These are phyloP conservation scores for Microctenopoma stevenorrisi DNA, from an alignment of 2,797 vertebrate genomes.

Conservation along the genomic window DNA sequence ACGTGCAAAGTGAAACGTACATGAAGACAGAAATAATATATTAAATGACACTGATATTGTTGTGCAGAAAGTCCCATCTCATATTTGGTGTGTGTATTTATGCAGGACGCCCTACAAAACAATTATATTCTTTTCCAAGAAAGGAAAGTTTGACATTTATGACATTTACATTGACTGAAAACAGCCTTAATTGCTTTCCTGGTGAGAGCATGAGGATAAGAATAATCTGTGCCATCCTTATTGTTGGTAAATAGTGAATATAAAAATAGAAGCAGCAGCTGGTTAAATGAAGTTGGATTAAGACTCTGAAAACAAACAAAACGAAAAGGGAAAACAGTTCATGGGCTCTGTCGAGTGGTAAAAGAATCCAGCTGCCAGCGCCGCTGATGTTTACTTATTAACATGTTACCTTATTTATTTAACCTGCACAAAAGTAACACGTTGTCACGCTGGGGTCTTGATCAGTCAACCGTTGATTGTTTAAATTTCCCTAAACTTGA, in stretches of 20 bases:
- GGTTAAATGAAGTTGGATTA: background rate
- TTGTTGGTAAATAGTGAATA: too few relatives aligned
- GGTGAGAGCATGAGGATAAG: background rate
- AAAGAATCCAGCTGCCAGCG: background rate
- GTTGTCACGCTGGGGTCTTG: background rate
- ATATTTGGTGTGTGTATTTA: background rate
- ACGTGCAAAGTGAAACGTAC: background rate
- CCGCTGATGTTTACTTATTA: background rate
- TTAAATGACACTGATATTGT: background rate
- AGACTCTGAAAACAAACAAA: too few relatives aligned
- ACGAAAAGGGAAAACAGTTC: background rate
- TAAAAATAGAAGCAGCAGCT: background rate
- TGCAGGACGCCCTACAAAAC: background rate
- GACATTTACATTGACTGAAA: background rate
- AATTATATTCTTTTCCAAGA: background rate
- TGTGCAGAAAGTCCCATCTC: background rate
- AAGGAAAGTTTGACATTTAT: background rate
- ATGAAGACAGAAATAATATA: background rate
- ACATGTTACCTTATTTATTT: background rate
- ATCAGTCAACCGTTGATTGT: background rate
- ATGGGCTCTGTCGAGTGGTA: background rate
- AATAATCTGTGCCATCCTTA: background rate
- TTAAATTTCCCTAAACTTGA: too few relatives aligned
- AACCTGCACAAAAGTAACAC: background rate
- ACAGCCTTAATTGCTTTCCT: background rate